phyloP scores from a whole-genome alignment of 64 coral and sea anemone genomes.

The Pocillopora verrucosa region DNA sequence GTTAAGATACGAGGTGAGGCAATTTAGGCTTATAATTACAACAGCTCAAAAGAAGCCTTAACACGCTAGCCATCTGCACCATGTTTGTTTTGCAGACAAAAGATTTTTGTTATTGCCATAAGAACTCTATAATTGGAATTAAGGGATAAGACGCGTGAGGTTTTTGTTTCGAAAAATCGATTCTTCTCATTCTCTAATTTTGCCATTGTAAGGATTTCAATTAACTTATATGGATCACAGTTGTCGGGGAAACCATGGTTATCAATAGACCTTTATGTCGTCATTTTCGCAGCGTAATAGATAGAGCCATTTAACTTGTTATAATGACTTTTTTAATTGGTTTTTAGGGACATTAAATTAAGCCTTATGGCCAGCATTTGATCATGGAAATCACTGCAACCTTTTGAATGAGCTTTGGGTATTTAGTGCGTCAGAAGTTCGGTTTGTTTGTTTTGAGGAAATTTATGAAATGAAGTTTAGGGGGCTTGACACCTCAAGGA shows the following conservation, averaged over 20 bases:
- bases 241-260: not conserved
- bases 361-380: not conserved
- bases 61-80: not conserved
- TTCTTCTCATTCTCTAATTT: not conserved
- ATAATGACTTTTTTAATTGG: not conserved
- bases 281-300: constrained; percentile 1
- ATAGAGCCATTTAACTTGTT: not conserved
- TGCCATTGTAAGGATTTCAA: not conserved
- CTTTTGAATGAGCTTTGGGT: too few relatives aligned
- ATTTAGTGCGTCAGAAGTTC: too few relatives aligned
- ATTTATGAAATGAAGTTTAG: too few relatives aligned
- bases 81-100: not conserved
- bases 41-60: not conserved
- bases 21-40: constrained; percentile 23
- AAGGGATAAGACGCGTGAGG: not conserved
- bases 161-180: not conserved
- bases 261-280: not conserved
- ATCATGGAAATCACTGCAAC: not conserved
- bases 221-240: not conserved
- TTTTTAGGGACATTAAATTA: constrained; percentile 5
- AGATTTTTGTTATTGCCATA: not conserved
- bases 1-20: not conserved
- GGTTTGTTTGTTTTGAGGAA: too few relatives aligned
- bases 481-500: too few relatives aligned
- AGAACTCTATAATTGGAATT: not conserved